phyloP scores from a whole-genome alignment of 2,888 invertebrate species.

The Folsomia manolachei region DNA sequence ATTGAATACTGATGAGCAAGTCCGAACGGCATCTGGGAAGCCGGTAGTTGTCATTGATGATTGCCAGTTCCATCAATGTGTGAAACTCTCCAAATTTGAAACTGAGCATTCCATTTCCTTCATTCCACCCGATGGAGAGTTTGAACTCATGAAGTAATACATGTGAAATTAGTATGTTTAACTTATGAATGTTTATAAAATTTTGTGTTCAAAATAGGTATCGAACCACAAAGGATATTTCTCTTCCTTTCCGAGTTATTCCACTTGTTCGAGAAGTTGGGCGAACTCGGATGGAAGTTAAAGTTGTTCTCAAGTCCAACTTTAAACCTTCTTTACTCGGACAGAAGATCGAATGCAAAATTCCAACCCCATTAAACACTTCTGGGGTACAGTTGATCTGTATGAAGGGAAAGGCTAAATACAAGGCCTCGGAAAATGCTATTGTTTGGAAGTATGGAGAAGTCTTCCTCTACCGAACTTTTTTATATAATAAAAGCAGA shows the following conservation, averaged over 20 bases:
- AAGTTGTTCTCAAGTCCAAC: conserved; percentile 95
- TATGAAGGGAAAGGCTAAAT: conserved; percentile 98
- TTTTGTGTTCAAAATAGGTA: conserved; percentile 63
- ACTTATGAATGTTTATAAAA: conserved; percentile 21
- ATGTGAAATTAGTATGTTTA: neutral
- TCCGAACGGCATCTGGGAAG: conserved; percentile 75
- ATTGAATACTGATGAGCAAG: conserved; percentile 69
- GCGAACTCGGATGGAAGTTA: conserved; percentile 99
- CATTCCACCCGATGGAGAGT: conserved; percentile 99
- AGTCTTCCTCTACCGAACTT: conserved; percentile 55
- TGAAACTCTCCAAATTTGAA: conserved; percentile 98
- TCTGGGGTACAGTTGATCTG: conserved; percentile 98
- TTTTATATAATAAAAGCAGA: too few species aligned
- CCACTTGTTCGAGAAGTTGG: conserved; percentile 97
- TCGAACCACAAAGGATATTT: conserved; percentile 99
- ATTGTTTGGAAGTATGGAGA: conserved; percentile 95
- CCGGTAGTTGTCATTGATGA: conserved; percentile 99
- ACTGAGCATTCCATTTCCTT: conserved; percentile 99
- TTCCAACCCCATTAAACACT: conserved; percentile 97
- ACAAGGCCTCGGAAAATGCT: conserved; percentile 99
- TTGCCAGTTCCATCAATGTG: conserved; percentile 99
- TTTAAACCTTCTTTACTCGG: conserved; percentile 97
- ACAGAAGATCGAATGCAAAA: conserved; percentile 98
- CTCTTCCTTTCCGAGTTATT: conserved; percentile 97
- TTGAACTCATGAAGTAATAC: conserved; percentile 95